These are phyloP conservation scores for Dasyurus viverrinus DNA, from an alignment of 2,113 vertebrate species.

Conservation along the genomic window DNA sequence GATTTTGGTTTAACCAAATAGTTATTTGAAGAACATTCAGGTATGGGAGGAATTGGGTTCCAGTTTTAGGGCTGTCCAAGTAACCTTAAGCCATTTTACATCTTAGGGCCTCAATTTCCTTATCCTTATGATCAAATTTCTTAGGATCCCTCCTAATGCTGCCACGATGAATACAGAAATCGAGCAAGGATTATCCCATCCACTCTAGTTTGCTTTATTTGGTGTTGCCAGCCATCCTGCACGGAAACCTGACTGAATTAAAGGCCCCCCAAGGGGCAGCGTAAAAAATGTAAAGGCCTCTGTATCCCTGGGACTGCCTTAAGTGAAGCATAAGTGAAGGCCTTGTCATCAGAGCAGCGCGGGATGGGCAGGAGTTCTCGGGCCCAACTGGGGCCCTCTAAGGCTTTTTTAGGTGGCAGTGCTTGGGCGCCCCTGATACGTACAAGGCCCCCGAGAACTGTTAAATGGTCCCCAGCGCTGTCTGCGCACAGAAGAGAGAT, in stretches of 20 bases:
- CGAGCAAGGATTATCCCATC: background rate
- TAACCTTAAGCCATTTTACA: background rate
- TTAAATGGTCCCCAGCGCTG: no score
- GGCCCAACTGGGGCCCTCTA: no score
- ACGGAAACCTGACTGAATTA: background rate
- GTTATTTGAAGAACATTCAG: background rate
- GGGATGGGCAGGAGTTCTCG: rapidly evolving
- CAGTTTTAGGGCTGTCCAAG: background rate
- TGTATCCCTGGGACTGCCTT: background rate
- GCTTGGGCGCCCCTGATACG: no score
- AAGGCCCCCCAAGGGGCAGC: no score
- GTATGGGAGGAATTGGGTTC: background rate
- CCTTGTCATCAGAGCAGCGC: background rate
- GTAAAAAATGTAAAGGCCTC: background rate
- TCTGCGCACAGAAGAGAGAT: no score
- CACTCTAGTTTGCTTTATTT: background rate
- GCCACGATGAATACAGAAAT: background rate
- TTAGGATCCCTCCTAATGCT: background rate
- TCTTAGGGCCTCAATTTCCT: background rate
- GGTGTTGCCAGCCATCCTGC: background rate
- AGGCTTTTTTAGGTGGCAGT: background rate
- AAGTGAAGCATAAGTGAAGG: no score
- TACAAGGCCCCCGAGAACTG: background rate
- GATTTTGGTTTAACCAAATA: background rate
- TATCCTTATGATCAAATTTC: background rate